Conservation (phyloP, 2,797 vertebrate species). For the Clarias laeviceps region DNA sequence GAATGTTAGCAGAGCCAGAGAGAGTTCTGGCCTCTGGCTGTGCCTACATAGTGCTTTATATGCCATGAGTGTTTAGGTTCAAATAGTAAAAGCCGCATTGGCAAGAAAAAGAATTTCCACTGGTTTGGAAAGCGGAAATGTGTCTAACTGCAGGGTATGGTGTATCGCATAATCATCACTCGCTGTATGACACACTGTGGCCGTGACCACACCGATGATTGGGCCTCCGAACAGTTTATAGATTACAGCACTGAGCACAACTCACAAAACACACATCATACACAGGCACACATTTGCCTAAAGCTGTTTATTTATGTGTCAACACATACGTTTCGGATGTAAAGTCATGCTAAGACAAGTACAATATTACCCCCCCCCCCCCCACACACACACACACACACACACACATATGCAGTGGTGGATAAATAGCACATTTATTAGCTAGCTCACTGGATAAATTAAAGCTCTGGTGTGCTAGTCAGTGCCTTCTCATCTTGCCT, state of each 20-base stretch:
- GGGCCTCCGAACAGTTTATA: slow-evolving; percentile 31
- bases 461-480: neutral
- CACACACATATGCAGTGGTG: neutral
- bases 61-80: neutral
- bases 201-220: slow-evolving; percentile 59
- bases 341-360: neutral
- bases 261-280: neutral
- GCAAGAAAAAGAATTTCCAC: neutral
- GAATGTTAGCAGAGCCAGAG: slow-evolving; percentile 43
- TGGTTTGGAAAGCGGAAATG: slow-evolving; percentile 18
- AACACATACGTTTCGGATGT: neutral
- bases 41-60: neutral
- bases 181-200: slow-evolving; percentile 14
- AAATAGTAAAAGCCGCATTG: slow-evolving; percentile 1
- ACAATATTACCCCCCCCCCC: no score
- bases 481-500: neutral
- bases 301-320: neutral
- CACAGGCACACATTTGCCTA: neutral
- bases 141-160: slow-evolving; percentile 22
- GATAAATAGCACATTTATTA: neutral
- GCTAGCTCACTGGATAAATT: neutral
- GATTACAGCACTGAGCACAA: slow-evolving; percentile 3
- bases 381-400: neutral
- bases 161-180: slow-evolving; percentile 31
- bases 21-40: slow-evolving; percentile 23